Conservation (phyloP, 2,888 invertebrate genomes). For the Muscina levida region DNA sequence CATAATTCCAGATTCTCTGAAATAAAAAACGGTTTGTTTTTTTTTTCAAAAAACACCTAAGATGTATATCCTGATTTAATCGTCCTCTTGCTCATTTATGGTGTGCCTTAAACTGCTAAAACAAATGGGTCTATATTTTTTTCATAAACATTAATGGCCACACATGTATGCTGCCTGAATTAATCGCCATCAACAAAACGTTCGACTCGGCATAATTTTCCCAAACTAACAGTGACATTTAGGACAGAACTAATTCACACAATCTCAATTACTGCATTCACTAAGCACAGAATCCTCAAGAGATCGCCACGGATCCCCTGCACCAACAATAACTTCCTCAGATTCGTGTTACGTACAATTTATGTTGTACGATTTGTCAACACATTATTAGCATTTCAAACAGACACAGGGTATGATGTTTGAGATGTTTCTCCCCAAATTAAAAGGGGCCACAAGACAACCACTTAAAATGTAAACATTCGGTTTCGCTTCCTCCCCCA, state of each 20-base stretch:
- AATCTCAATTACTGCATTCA: constrained; percentile 48
- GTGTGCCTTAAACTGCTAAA: too few species aligned
- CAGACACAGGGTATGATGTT: background rate
- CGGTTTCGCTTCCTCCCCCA: constrained; percentile 19
- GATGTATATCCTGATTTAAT: too few species aligned
- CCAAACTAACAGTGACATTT: constrained; percentile 25
- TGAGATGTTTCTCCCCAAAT: constrained; percentile 17
- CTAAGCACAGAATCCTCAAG: constrained; percentile 4
- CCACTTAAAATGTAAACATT: constrained; percentile 51
- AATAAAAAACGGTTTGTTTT: too few species aligned
- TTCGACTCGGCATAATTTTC: background rate
- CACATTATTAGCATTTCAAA: constrained; percentile 58
- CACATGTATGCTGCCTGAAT: constrained; percentile 3
- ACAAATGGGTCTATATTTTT: too few species aligned
- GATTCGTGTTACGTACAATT: constrained; percentile 38
- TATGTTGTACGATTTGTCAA: constrained; percentile 64
- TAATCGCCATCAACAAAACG: background rate
- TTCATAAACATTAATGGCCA: background rate
- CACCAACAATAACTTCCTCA: constrained; percentile 8
- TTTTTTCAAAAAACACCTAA: too few species aligned
- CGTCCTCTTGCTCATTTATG: too few species aligned
- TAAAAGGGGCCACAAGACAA: constrained; percentile 14
- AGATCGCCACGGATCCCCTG: background rate
- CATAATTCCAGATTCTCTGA: too few species aligned
- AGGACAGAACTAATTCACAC: constrained; percentile 48